A percentile compares a stretch with the other conserved stretches of the same genome.
Evolutionary conservation across 2,888 invertebrate species (phyloP).

Genomic region (Prosapia bicincta): DNA sequence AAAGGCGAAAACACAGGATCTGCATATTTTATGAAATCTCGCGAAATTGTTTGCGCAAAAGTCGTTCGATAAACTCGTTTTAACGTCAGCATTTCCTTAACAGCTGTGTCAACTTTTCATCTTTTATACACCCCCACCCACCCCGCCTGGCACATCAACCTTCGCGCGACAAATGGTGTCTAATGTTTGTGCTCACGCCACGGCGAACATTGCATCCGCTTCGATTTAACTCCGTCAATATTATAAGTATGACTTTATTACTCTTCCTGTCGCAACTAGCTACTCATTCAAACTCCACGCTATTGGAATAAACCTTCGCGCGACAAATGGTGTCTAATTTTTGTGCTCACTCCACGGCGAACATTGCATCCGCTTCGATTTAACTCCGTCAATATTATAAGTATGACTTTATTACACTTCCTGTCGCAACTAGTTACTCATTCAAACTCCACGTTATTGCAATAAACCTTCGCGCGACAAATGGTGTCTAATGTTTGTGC

Average conservation of each 20-base stretch:
- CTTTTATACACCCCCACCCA: not conserved
- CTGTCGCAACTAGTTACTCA: no score
- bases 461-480: not conserved
- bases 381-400: not conserved
- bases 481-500: not conserved
- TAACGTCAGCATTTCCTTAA: conserved; percentile 2
- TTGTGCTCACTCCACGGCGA: not conserved
- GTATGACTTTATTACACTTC: not conserved
- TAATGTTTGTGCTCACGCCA: not conserved
- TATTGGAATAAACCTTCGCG: not conserved
- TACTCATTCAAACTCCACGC: not conserved
- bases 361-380: not conserved
- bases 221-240: not conserved
- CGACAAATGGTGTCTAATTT: not conserved
- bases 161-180: not conserved
- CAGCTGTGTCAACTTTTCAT: conserved; percentile 2
- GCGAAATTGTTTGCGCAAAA: not conserved
- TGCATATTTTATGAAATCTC: not conserved
- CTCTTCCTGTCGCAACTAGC: no score
- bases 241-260: not conserved
- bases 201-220: not conserved
- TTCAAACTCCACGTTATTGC: not conserved
- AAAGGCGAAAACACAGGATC: not conserved
- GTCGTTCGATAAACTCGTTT: not conserved
- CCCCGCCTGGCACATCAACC: not conserved